Evolutionary conservation across 2,113 vertebrate genomes (phyloP).

Genomic region (Megaptera novaeangliae): DNA sequence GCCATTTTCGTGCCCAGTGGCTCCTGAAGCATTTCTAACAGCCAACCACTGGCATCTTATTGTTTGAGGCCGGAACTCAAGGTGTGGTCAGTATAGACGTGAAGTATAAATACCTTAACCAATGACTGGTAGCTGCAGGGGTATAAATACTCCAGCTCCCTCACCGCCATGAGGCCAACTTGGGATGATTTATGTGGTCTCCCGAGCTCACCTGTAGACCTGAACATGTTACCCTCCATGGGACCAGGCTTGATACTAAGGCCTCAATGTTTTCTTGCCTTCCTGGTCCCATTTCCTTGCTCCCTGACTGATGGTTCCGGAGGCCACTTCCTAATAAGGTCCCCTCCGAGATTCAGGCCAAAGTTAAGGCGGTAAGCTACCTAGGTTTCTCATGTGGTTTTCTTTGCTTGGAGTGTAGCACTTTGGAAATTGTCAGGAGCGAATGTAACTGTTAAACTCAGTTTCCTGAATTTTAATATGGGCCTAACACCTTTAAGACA

Average conservation of each 20-base stretch:
- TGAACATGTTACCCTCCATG: not conserved
- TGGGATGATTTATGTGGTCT: accelerated
- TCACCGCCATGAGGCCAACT: not conserved
- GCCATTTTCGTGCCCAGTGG: not conserved
- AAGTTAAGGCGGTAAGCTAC: not conserved
- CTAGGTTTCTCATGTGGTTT: accelerated
- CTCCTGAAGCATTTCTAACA: not conserved
- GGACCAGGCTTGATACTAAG: not conserved
- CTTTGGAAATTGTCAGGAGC: not conserved
- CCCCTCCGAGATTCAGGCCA: not conserved
- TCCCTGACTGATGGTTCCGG: not conserved
- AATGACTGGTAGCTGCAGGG: not conserved
- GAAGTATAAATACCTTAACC: not conserved
- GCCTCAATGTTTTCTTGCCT: not conserved
- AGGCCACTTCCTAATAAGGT: not conserved
- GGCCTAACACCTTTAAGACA: not conserved
- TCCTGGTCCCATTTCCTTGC: not conserved
- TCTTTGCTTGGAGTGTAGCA: not conserved
- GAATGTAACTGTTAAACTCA: not conserved
- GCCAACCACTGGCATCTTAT: not conserved
- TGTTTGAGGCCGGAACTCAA: not conserved
- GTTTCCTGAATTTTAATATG: not conserved
- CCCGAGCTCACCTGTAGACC: not conserved
- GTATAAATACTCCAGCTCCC: not conserved
- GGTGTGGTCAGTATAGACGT: not conserved